Evolutionary conservation across 2,113 vertebrate species (phyloP), one percentile per base, ranked within the genome.

Genomic region (Cepphus grylle): DNA sequence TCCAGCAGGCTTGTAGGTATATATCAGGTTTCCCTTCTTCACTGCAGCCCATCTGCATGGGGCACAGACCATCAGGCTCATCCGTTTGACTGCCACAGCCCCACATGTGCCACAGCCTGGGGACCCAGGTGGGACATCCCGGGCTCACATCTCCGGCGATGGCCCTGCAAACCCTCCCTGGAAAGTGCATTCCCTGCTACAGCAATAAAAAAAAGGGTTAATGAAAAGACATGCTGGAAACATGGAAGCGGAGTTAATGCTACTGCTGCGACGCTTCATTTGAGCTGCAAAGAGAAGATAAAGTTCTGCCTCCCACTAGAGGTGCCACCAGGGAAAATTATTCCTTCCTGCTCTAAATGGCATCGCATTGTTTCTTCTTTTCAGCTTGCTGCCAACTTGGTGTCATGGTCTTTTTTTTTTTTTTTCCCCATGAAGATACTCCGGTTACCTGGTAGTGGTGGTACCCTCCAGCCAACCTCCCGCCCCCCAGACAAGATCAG

Each of bases 271-370:
- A 86, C 90, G 72, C 76, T 81, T 93, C 84, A 27, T 90, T 93
- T 86, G 81, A 87, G 84, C 91, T 96, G 94, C 15, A 1, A 91
- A 93, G 81, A 81, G 66, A 88, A 93, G 86, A 93, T 90, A 82
- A 93, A 95, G 78, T 94, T 95, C 91, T 96, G 74, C 89, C 79
- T 97, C 93, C 74, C 74, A 71, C 66, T 73, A 63, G 90, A 86
- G 67, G 27, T 77, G 74, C 59, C 95, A 90, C 91, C 5, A 26
- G 78, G 66, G 95, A 78, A 87, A 94, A 96, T 71, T 32, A 94
- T 88, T 95, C 88, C 71, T 94, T 95, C 95, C 86, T 72, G 36
- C 89, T 73, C 53, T 66, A 93, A 96, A 50, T 47, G 81, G 53
- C 86, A 82, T 80, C 38, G 12, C 70, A 59, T 79, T 73, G 78